These are phyloP conservation scores for Tetramorium simillimum DNA, from an alignment of 1,140 invertebrate genomes.

Conservation along the genomic window DNA sequence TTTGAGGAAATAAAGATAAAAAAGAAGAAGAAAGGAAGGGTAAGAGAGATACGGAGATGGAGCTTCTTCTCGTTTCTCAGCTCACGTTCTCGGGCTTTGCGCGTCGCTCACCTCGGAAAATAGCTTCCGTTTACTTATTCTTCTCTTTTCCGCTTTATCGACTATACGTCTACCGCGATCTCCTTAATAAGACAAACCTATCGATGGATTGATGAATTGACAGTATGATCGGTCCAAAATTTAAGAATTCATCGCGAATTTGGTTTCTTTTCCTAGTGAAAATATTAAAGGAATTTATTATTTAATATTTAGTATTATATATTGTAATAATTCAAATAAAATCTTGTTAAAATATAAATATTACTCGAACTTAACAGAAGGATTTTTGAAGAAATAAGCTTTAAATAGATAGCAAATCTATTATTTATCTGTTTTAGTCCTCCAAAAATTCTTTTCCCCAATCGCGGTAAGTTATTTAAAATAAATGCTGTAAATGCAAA, in stretches of 20 bases:
- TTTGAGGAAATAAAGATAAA: not conserved
- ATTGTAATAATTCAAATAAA: not conserved
- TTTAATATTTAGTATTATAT: not conserved
- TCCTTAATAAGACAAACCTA: conserved; percentile 42
- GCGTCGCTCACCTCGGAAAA: conserved; percentile 34
- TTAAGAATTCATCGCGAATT: not conserved
- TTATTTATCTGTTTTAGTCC: too few species aligned
- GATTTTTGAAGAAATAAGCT: not conserved
- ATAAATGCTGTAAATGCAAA: not conserved
- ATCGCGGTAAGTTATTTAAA: not conserved
- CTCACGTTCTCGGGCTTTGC: conserved; percentile 50
- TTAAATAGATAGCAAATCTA: not conserved
- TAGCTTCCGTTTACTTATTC: conserved; percentile 59
- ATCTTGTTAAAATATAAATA: not conserved
- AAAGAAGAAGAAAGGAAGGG: not conserved
- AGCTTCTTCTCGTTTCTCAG: conserved; percentile 43
- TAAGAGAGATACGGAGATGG: conserved; percentile 4
- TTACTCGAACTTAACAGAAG: not conserved
- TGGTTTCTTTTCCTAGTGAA: not conserved
- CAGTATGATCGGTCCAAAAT: not conserved
- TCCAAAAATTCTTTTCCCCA: not conserved
- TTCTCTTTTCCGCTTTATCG: conserved; percentile 37
- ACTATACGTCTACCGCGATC: conserved; percentile 16
- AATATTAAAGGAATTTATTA: not conserved
- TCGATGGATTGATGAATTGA: conserved; percentile 8